These are phyloP conservation scores for Heterodera carotae DNA, from an alignment of 1,140 invertebrate species.

Conservation along the genomic window DNA sequence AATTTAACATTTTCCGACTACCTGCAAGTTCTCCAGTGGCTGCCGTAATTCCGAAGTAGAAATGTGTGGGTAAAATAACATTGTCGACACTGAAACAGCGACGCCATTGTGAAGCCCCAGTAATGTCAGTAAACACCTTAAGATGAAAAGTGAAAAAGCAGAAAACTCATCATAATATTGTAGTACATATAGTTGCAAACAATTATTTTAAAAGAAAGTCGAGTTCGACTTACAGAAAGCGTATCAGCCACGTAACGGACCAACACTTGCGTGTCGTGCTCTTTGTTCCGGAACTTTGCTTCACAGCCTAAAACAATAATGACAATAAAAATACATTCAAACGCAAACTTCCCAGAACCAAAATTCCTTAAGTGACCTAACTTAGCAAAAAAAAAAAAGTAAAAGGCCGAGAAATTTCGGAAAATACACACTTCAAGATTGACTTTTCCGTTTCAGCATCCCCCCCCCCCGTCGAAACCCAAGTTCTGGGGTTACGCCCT, in stretches of 20 bases:
- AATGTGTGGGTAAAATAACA: constrained; percentile 87
- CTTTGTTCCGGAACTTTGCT: constrained; percentile 86
- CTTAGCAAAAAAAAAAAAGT: constrained; percentile 12
- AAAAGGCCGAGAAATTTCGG: no score
- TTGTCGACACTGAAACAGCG: constrained; percentile 87
- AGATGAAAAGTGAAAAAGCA: no score
- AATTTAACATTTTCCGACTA: no score
- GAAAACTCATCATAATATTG: no score
- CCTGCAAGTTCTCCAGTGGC: constrained; percentile 87
- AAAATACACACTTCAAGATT: no score
- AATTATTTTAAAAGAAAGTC: no score
- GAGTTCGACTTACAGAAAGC: constrained; percentile 73
- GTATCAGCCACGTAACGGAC: constrained; percentile 87
- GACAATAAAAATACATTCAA: background rate
- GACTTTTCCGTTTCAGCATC: no score
- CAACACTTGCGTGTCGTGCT: constrained; percentile 85
- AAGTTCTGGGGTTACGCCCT: background rate
- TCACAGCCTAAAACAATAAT: constrained; percentile 64
- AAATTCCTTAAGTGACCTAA: no score
- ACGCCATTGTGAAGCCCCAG: constrained; percentile 88
- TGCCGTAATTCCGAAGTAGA: constrained; percentile 89
- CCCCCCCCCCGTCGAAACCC: no score
- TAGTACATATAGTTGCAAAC: no score
- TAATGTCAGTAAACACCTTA: constrained; percentile 66
- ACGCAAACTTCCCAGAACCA: background rate